Evolutionary conservation across 1,140 invertebrate genomes (phyloP).

Genomic region (Phymastichus coffea): DNA sequence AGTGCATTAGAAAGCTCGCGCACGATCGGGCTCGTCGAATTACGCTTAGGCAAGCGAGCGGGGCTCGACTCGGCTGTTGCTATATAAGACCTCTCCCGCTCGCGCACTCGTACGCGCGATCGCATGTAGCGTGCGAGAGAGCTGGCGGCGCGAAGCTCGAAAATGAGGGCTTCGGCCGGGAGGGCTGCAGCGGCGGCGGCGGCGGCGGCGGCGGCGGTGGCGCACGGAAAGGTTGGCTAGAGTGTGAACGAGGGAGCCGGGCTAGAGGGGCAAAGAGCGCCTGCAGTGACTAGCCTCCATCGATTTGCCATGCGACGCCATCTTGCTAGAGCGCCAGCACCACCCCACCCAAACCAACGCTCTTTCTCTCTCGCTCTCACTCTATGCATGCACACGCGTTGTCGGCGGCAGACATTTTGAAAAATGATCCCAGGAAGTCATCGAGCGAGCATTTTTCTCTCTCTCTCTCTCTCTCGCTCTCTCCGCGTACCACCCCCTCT

Average conservation of each 20-base stretch:
- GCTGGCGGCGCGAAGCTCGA: slow-evolving; percentile 48
- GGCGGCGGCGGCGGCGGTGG: slow-evolving; percentile 7
- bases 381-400: background rate
- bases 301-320: slow-evolving; percentile 54
- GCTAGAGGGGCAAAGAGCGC: too few relatives aligned
- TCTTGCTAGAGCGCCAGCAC: too few relatives aligned
- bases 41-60: slow-evolving; percentile 40
- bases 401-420: slow-evolving; percentile 51
- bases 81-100: slow-evolving; percentile 35
- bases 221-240: slow-evolving; percentile 31
- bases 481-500: too few relatives aligned
- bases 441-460: slow-evolving; percentile 27
- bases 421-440: slow-evolving; percentile 53
- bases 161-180: slow-evolving; percentile 43
- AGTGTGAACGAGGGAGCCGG: slow-evolving; percentile 39
- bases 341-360: slow-evolving; percentile 46
- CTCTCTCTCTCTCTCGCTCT: too few relatives aligned
- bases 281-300: slow-evolving; percentile 55
- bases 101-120: slow-evolving; percentile 38
- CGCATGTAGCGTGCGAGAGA: slow-evolving; percentile 34
- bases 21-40: slow-evolving; percentile 30
- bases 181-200: slow-evolving; percentile 2
- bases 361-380: slow-evolving; percentile 12
- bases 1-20: slow-evolving; percentile 9
- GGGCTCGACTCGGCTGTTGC: too few relatives aligned